Evolutionary conservation across 2,888 invertebrate genomes (phyloP).

Genomic region (Acronicta aceris): DNA sequence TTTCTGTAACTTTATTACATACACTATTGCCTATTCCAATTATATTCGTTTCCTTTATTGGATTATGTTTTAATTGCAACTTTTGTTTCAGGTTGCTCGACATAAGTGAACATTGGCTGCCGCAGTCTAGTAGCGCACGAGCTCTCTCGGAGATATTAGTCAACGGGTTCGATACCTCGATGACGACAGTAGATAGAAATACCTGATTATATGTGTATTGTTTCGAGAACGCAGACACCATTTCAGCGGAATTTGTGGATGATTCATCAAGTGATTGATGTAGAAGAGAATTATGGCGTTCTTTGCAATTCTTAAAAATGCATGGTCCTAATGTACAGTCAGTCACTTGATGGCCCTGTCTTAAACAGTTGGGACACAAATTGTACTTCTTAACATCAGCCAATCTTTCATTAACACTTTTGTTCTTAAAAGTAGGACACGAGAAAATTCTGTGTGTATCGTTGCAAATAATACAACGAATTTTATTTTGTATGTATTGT

Average conservation of each 20-base stretch:
- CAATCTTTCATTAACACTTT: slow-evolving; percentile 26
- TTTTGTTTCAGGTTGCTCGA: slow-evolving; percentile 2
- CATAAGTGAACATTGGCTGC: slow-evolving; percentile 1
- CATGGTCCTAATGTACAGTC: slow-evolving; percentile 52
- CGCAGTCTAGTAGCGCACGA: neutral
- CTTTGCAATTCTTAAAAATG: slow-evolving; percentile 27
- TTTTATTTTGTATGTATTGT: neutral
- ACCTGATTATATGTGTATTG: neutral
- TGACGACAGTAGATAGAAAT: slow-evolving; percentile 3
- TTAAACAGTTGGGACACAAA: slow-evolving; percentile 46
- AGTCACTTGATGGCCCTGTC: slow-evolving; percentile 33
- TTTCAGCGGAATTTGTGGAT: neutral
- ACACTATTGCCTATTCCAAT: slow-evolving; percentile 8
- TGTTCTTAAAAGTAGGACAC: slow-evolving; percentile 48
- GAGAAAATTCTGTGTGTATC: slow-evolving; percentile 47
- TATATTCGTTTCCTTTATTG: neutral
- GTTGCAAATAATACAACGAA: slow-evolving; percentile 44
- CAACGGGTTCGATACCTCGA: slow-evolving; percentile 6
- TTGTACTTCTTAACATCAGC: slow-evolving; percentile 37
- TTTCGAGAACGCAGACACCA: neutral
- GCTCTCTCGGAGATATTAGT: neutral
- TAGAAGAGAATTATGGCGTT: slow-evolving; percentile 46
- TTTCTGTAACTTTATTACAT: neutral
- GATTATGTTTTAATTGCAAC: neutral
- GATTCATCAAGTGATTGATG: slow-evolving; percentile 14